phyloP scores from a whole-genome alignment of 2,113 vertebrate species.

The Panthera tigris region DNA sequence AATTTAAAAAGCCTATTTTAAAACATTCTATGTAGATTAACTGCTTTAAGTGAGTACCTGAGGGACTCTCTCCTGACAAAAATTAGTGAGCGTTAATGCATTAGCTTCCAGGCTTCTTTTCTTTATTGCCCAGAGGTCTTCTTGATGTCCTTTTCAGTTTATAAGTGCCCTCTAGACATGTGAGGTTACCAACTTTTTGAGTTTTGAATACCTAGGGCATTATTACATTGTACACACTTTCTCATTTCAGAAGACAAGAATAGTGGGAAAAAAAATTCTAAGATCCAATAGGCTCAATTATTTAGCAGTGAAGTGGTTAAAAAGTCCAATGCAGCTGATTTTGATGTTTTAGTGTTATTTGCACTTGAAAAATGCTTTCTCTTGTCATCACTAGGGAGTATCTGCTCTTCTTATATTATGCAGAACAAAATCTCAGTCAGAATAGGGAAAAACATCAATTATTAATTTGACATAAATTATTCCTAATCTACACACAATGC shows the following conservation, averaged over 20 bases:
- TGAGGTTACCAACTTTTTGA: not conserved
- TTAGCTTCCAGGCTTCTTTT: not conserved
- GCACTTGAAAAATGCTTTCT: slow-evolving; percentile 69
- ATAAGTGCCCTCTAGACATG: not conserved
- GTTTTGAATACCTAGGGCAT: not conserved
- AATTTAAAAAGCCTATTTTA: not conserved
- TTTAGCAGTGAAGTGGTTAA: slow-evolving; percentile 68
- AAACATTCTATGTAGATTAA: not conserved
- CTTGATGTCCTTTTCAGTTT: not conserved
- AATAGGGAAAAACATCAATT: slow-evolving; percentile 77
- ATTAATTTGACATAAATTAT: slow-evolving; percentile 88
- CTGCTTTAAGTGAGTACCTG: not conserved
- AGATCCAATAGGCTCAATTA: not conserved
- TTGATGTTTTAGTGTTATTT: slow-evolving; percentile 69
- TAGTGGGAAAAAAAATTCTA: not conserved
- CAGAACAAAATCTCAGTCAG: slow-evolving; percentile 75
- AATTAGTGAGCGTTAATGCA: not conserved
- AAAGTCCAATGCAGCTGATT: slow-evolving; percentile 36
- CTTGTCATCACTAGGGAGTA: slow-evolving; percentile 70
- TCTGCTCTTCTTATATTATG: slow-evolving; percentile 72
- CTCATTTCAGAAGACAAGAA: slow-evolving; percentile 12
- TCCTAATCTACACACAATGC: slow-evolving; percentile 83
- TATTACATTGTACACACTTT: not conserved
- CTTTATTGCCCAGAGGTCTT: not conserved
- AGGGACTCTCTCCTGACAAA: not conserved